These are phyloP conservation scores for Drosophila mayaguana DNA, from an alignment of 2,888 invertebrate species.

Conservation along the genomic window DNA sequence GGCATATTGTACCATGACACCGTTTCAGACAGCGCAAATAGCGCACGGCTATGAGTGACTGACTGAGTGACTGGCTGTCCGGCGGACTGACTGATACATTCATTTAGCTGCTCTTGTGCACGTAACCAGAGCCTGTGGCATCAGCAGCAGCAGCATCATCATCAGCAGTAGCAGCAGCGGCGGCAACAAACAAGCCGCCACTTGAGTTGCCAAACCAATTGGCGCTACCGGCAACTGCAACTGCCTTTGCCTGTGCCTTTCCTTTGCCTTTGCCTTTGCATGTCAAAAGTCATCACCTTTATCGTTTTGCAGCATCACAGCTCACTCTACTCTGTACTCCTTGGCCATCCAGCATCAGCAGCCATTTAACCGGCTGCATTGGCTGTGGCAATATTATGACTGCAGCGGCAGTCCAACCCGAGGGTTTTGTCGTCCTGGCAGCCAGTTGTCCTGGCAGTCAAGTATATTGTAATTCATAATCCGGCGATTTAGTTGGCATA, in stretches of 20 bases:
- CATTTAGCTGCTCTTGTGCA: conserved; percentile 68
- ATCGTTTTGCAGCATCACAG: conserved; percentile 58
- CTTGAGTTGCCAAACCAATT: conserved; percentile 69
- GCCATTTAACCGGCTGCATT: conserved; percentile 63
- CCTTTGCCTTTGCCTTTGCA: conserved; percentile 69
- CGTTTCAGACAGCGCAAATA: conserved; percentile 27
- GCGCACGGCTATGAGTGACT: conserved; percentile 17
- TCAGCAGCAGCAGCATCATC: background rate
- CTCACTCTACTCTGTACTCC: background rate
- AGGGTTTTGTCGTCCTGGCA: conserved; percentile 15
- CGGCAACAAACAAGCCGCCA: conserved; percentile 56
- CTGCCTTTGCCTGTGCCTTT: conserved; percentile 61
- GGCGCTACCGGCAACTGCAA: conserved; percentile 44
- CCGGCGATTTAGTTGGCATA: conserved; percentile 77
- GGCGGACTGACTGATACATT: conserved; percentile 55
- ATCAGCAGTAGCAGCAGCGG: conserved; percentile 2
- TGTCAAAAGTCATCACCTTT: conserved; percentile 80
- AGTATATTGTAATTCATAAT: conserved; percentile 81
- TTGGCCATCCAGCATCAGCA: background rate
- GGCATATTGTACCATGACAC: conserved; percentile 43
- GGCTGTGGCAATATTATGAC: conserved; percentile 78
- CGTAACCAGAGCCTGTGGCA: conserved; percentile 42
- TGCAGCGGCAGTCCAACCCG: conserved; percentile 29
- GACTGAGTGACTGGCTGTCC: conserved; percentile 27
- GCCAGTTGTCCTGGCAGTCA: conserved; percentile 54